These are phyloP conservation scores for Melanotaenia nigrans DNA, from an alignment of 2,797 vertebrate species.

Conservation along the genomic window DNA sequence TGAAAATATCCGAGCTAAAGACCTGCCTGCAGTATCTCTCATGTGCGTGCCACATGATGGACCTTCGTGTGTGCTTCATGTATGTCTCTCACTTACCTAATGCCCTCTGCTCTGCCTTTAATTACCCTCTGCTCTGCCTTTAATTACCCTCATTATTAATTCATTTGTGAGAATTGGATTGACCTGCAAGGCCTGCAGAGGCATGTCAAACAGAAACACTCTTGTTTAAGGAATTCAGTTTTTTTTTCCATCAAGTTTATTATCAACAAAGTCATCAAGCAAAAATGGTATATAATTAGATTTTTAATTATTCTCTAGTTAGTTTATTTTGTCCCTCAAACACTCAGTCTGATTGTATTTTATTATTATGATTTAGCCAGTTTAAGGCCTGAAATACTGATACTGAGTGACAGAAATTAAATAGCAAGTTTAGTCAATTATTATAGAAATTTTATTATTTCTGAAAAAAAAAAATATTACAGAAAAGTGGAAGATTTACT, in stretches of 20 bases:
- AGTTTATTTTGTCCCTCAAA: not conserved
- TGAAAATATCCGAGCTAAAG: not conserved
- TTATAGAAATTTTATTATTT: too few species aligned
- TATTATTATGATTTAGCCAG: not conserved
- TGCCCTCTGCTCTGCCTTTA: conserved; percentile 38
- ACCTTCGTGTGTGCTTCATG: not conserved
- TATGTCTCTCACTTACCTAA: conserved; percentile 28
- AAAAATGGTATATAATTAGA: not conserved
- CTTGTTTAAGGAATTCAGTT: conserved; percentile 24
- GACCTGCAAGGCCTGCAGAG: conserved; percentile 15
- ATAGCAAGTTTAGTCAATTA: not conserved
- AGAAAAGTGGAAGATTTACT: too few species aligned
- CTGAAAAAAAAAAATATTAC: too few species aligned
- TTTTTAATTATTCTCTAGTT: not conserved
- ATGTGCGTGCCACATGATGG: conserved; percentile 47
- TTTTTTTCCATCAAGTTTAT: not conserved
- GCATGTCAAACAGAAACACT: conserved; percentile 27
- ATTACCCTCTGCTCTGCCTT: conserved; percentile 4
- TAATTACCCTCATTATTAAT: conserved; percentile 70
- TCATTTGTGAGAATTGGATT: conserved; percentile 68
- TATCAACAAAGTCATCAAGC: not conserved
- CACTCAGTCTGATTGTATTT: not conserved
- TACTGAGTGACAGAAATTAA: not conserved
- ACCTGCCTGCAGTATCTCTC: conserved; percentile 3
- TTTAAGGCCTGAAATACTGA: rapidly evolving